These are phyloP conservation scores for Colletes gigas DNA, from an alignment of 1,140 invertebrate genomes.

Conservation along the genomic window DNA sequence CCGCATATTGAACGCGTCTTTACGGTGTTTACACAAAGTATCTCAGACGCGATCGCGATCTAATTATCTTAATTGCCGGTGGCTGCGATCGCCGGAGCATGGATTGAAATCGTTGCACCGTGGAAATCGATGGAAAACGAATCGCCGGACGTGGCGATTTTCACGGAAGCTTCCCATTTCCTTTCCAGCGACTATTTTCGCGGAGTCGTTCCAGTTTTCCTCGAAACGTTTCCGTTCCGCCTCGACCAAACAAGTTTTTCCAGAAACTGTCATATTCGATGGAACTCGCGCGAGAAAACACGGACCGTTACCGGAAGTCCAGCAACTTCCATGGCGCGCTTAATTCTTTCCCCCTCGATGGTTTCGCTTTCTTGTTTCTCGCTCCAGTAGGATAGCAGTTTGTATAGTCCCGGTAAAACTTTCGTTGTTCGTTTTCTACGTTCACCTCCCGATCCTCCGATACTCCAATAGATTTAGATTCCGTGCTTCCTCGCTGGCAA, in stretches of 20 bases:
- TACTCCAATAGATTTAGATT: constrained; percentile 2
- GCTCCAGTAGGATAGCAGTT: too few species aligned
- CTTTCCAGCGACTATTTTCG: constrained; percentile 39
- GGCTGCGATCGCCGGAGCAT: not conserved
- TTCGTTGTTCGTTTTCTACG: not conserved
- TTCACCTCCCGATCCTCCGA: not conserved
- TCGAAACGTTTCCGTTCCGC: constrained; percentile 57
- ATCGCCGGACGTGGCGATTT: not conserved
- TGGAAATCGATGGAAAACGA: constrained; percentile 18
- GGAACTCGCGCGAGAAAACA: too few species aligned
- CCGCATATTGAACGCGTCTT: not conserved
- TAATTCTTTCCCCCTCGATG: not conserved
- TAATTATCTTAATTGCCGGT: constrained; percentile 25
- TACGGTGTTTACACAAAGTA: not conserved
- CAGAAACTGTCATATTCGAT: constrained; percentile 5
- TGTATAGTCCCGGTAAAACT: not conserved
- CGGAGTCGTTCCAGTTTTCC: constrained; percentile 45
- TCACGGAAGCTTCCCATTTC: constrained; percentile 15
- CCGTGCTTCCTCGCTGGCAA: not conserved
- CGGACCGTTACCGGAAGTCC: not conserved
- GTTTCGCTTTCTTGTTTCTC: too few species aligned
- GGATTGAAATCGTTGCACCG: not conserved
- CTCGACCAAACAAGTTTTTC: constrained; percentile 53
- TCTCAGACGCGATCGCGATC: not conserved
- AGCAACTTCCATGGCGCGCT: not conserved